Percentiles rank a stretch among this genome's conserved stretches.
phyloP scores from a whole-genome alignment of 2,797 vertebrate species.

The Rhincodon typus region DNA sequence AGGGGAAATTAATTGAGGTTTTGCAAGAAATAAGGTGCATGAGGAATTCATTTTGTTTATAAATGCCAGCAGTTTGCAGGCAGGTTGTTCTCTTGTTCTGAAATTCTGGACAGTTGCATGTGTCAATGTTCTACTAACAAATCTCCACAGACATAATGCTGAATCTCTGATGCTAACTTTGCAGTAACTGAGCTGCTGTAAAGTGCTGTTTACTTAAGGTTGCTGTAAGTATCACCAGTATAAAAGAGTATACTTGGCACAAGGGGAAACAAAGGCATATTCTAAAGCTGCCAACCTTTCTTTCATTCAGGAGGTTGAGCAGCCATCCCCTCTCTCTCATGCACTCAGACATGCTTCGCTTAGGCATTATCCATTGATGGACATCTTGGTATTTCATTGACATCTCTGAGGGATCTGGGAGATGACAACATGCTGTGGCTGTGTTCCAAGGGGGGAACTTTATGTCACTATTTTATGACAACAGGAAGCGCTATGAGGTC shows the following conservation, averaged over 20 bases:
- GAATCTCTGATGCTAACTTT: neutral
- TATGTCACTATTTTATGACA: neutral
- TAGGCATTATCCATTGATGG: neutral
- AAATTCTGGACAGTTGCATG: neutral
- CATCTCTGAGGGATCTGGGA: neutral
- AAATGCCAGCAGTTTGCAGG: neutral
- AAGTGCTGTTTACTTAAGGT: neutral
- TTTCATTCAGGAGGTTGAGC: neutral
- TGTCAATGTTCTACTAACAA: neutral
- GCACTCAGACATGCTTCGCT: neutral
- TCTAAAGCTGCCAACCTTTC: neutral
- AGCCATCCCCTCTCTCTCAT: neutral
- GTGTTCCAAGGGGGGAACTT: neutral
- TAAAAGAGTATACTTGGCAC: neutral
- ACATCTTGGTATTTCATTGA: neutral
- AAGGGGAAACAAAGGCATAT: neutral
- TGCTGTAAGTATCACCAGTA: neutral
- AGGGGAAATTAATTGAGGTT: neutral
- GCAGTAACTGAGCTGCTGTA: neutral
- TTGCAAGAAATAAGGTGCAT: neutral
- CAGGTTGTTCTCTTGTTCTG: no score
- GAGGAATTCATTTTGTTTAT: conserved; percentile 3
- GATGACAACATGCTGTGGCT: neutral
- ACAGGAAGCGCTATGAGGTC: neutral
- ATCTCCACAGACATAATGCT: neutral